A percentile compares a stretch with the other conserved stretches of the same genome.
Evolutionary conservation across 2,888 invertebrate species (phyloP).

Genomic region (Sphinx pinastri): DNA sequence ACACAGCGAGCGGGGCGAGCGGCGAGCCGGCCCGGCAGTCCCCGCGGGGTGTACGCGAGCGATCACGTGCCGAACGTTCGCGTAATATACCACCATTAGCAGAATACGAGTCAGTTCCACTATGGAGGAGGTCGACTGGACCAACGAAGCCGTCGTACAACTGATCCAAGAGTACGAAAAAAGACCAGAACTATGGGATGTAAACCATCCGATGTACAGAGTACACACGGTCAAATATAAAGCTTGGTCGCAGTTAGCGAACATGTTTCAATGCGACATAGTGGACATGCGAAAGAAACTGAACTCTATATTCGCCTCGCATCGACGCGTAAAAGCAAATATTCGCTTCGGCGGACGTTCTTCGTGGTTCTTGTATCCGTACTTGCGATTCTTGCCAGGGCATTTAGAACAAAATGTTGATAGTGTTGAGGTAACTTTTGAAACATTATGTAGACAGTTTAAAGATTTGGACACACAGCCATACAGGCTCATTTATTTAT

Average conservation of each 20-base stretch:
- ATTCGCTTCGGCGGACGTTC: conserved; percentile 61
- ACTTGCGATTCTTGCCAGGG: conserved; percentile 63
- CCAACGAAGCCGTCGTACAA: conserved; percentile 55
- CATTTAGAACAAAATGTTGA: conserved; percentile 47
- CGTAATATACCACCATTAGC: not conserved
- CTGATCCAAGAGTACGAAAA: conserved; percentile 62
- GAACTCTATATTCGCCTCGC: conserved; percentile 73
- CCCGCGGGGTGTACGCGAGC: conserved; percentile 37
- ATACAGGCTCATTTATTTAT: too few species aligned
- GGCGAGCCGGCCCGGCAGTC: conserved; percentile 34
- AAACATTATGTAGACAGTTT: too few species aligned
- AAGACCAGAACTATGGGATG: conserved; percentile 66
- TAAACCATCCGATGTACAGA: conserved; percentile 54
- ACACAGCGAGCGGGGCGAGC: conserved; percentile 39
- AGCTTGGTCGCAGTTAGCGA: conserved; percentile 68
- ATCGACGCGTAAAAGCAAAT: conserved; percentile 68
- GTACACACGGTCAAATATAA: conserved; percentile 64
- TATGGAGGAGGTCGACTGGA: conserved; percentile 67
- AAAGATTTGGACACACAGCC: too few species aligned
- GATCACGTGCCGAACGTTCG: conserved; percentile 55
- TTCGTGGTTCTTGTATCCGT: conserved; percentile 67
- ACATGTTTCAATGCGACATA: conserved; percentile 63
- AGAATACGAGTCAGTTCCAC: conserved; percentile 29
- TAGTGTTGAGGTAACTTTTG: conserved; percentile 6
- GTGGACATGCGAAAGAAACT: conserved; percentile 68